phyloP scores from a whole-genome alignment of 2,888 invertebrate genomes.

The Stratiomys singularior region DNA sequence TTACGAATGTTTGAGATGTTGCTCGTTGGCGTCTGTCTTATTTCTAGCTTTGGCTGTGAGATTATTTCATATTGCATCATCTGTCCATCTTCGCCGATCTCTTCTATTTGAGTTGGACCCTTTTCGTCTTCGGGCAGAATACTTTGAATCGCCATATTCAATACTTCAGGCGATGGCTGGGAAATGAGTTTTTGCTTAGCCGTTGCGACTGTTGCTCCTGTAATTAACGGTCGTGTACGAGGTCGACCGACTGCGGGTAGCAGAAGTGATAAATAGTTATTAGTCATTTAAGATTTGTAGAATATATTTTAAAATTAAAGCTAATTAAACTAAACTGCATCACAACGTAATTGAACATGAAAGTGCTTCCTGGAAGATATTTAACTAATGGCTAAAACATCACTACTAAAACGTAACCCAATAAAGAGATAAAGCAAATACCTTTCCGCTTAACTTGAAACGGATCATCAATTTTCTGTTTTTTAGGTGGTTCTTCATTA shows the following conservation, averaged over 20 bases:
- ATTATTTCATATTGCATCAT: slow-evolving; percentile 58
- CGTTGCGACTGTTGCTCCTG: slow-evolving; percentile 52
- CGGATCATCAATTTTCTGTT: slow-evolving; percentile 60
- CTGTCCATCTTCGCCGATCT: slow-evolving; percentile 52
- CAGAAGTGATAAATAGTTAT: too few relatives aligned
- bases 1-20: slow-evolving; percentile 16
- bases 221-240: slow-evolving; percentile 60
- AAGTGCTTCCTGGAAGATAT: background rate
- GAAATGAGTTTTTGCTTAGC: slow-evolving; percentile 43
- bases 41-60: slow-evolving; percentile 53
- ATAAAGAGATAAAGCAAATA: slow-evolving; percentile 53
- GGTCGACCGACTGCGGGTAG: slow-evolving; percentile 68
- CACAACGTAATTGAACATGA: background rate
- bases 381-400: background rate
- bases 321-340: background rate
- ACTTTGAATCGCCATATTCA: slow-evolving; percentile 64
- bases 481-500: slow-evolving; percentile 48
- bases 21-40: slow-evolving; percentile 42
- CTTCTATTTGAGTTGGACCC: slow-evolving; percentile 53
- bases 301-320: background rate
- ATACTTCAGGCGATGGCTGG: slow-evolving; percentile 58
- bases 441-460: slow-evolving; percentile 64
- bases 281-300: too few relatives aligned
- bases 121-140: slow-evolving; percentile 60
- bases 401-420: background rate